Evolutionary conservation across 2,888 invertebrate species (phyloP).

Genomic region (Agonopterix alstromeriana): DNA sequence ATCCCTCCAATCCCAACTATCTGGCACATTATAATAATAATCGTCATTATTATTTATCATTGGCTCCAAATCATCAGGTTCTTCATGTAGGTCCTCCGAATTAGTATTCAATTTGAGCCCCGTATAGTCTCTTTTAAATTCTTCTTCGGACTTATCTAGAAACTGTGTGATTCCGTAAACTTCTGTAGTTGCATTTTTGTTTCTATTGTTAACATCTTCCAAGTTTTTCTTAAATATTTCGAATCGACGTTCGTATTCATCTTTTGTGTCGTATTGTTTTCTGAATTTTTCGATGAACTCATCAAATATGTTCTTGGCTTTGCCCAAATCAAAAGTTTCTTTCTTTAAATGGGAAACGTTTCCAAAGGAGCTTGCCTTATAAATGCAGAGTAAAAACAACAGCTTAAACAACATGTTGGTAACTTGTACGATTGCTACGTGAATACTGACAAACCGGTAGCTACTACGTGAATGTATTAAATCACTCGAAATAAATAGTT

Average conservation of each 20-base stretch:
- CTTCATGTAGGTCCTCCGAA: not conserved
- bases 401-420: too few species aligned
- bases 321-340: too few species aligned
- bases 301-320: too few species aligned
- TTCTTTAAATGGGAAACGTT: too few species aligned
- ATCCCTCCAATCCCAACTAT: not conserved
- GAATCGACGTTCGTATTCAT: conserved; percentile 1
- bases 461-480: too few species aligned
- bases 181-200: not conserved
- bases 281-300: too few species aligned
- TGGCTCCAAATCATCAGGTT: not conserved
- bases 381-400: too few species aligned
- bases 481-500: too few species aligned
- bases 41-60: not conserved
- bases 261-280: not conserved
- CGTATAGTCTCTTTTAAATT: not conserved
- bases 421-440: too few species aligned
- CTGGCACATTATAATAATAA: not conserved
- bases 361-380: too few species aligned
- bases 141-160: not conserved
- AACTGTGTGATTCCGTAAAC: conserved; percentile 4
- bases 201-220: not conserved
- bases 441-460: too few species aligned
- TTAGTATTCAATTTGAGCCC: not conserved
- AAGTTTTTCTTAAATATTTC: conserved; percentile 1